Base-by-base conservation (phyloP, 2,888 invertebrate genomes). In the Trichogramma dendrolimi region DNA sequence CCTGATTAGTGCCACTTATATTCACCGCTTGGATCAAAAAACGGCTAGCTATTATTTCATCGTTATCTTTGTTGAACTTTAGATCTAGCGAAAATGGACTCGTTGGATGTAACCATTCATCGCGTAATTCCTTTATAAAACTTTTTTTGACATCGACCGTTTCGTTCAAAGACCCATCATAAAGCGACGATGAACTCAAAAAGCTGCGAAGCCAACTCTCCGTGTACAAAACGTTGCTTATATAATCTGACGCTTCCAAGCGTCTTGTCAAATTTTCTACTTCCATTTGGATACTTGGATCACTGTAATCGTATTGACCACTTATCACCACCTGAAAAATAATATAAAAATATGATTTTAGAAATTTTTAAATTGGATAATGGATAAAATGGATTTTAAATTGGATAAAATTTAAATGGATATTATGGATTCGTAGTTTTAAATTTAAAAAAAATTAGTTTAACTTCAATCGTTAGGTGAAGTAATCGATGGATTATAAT, bases 181-280 rank as follows among this genome's bases (percentile, higher is more conserved):
- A 8, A 4, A 49, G 54, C 0, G n/a, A 38, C 39, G 6, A 90
- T 73, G 92, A 93, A 57, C 87, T 86, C 1, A 91, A 81, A 73
- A 92, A 94, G 40, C 89, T 89, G 61, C 94, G 83, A 40, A 94
- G 80, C 94, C 94, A 95, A 0, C 92, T 94, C 79, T 94, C 93
- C 0, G 94, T 92, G 75, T 92, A 92, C 6, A 55, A 41, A 4
- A 11, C 41, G 0, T 42, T 44, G n/a, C 52, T 55, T 10, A 86
- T 60, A 76, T 89, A 94, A 0, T 87, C 85, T 0, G 91, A 91
- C 64, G 88, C 88, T 76, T 94, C 94, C 67, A 94, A 82, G 40
- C 84, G 85, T 68, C 86, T 85, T 1, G 92, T 90, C 63, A 94
- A 79, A 58, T 85, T 83, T 79, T 94, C 93, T 41, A 94, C 85